phyloP scores from a whole-genome alignment of 2,888 invertebrate genomes.

The Andrena flavipes region DNA sequence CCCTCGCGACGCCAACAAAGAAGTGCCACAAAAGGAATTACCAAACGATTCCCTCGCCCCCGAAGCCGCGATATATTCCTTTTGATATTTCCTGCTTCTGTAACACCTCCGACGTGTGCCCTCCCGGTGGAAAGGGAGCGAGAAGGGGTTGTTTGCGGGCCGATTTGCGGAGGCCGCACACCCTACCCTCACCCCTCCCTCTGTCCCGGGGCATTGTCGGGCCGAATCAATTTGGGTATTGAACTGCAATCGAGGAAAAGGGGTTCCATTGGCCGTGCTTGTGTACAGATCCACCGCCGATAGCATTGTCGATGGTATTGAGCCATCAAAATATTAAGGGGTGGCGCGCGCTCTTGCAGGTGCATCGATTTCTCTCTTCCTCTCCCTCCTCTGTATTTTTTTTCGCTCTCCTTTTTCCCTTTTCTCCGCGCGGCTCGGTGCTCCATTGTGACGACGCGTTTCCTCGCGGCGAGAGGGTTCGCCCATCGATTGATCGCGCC shows the following conservation, averaged over 20 bases:
- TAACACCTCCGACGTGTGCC: slow-evolving; percentile 79
- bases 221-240: slow-evolving; percentile 83
- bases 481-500: slow-evolving; percentile 64
- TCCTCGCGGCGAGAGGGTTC: slow-evolving; percentile 62
- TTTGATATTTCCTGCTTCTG: slow-evolving; percentile 72
- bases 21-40: slow-evolving; percentile 20
- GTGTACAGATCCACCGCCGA: slow-evolving; percentile 71
- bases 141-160: slow-evolving; percentile 62
- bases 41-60: slow-evolving; percentile 49
- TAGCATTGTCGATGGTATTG: slow-evolving; percentile 82
- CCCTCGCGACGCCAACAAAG: not conserved
- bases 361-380: slow-evolving; percentile 62
- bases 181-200: not conserved
- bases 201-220: slow-evolving; percentile 68
- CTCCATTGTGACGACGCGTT: slow-evolving; percentile 67
- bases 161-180: slow-evolving; percentile 42
- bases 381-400: slow-evolving; percentile 1
- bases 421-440: not conserved
- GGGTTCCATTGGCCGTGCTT: slow-evolving; percentile 58
- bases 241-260: slow-evolving; percentile 81
- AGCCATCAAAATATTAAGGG: slow-evolving; percentile 84
- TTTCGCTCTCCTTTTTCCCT: not conserved
- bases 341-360: slow-evolving; percentile 66
- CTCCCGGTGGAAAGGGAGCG: slow-evolving; percentile 27
- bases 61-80: slow-evolving; percentile 58